These are phyloP conservation scores for Suricata suricatta DNA, from an alignment of 2,113 vertebrate species.

Conservation along the genomic window DNA sequence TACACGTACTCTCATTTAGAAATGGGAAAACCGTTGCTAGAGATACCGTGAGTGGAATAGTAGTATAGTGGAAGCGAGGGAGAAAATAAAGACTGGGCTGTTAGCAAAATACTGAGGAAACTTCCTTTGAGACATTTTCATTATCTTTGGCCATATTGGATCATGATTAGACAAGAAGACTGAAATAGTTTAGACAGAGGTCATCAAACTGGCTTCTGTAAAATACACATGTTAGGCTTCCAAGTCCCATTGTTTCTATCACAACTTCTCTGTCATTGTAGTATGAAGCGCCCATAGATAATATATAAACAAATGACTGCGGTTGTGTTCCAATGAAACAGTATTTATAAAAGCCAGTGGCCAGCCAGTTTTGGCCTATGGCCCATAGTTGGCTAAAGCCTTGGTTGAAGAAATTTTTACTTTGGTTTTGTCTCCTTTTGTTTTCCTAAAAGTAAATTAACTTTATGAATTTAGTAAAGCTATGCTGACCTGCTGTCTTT, in stretches of 20 bases:
- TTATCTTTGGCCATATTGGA: neutral
- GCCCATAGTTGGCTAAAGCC: neutral
- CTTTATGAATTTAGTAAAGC: neutral
- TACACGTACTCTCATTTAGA: neutral
- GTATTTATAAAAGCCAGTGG: neutral
- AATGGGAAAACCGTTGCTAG: neutral
- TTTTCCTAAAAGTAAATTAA: neutral
- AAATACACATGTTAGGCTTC: neutral
- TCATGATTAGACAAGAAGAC: neutral
- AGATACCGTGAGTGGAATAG: neutral
- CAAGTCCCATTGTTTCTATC: neutral
- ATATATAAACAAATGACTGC: neutral
- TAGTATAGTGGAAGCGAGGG: neutral
- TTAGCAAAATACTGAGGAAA: neutral
- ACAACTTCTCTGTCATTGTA: neutral
- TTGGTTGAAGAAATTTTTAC: neutral
- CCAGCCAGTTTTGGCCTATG: neutral
- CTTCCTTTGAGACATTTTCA: neutral
- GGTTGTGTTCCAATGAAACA: neutral
- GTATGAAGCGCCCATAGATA: neutral
- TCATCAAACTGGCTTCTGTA: neutral
- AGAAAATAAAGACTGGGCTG: neutral
- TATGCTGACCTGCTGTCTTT: neutral
- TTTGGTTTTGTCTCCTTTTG: neutral
- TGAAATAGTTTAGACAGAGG: neutral